Percentiles rank a stretch among this genome's conserved stretches.
Evolutionary conservation across 2,888 invertebrate species (phyloP).

Genomic region (Xiphydria camelus): DNA sequence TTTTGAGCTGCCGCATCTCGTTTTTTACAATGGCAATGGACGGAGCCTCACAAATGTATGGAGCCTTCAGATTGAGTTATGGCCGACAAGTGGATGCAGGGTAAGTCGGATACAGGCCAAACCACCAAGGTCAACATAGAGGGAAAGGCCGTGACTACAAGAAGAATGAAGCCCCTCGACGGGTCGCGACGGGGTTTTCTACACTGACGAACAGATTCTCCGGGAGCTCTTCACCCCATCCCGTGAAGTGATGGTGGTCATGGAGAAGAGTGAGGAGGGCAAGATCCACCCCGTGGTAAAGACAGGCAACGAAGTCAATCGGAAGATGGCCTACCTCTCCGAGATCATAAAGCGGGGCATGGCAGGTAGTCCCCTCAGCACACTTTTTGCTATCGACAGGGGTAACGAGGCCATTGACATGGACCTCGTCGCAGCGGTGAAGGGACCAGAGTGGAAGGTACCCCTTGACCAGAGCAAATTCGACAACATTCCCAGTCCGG

Average conservation of each 20-base stretch:
- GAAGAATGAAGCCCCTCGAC: not conserved
- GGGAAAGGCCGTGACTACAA: not conserved
- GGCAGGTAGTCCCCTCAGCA: not conserved
- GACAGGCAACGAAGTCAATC: constrained; percentile 4
- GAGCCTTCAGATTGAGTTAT: not conserved
- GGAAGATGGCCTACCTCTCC: constrained; percentile 13
- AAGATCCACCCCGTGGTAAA: constrained; percentile 15
- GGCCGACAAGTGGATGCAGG: constrained; percentile 3
- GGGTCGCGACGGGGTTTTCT: no score
- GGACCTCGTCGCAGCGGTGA: not conserved
- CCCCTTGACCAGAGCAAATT: not conserved
- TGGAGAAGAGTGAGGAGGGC: constrained; percentile 15
- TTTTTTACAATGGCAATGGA: no score
- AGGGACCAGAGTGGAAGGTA: not conserved
- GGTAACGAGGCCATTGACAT: constrained; percentile 8
- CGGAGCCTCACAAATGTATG: no score
- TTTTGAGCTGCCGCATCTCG: no score
- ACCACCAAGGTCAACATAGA: not conserved
- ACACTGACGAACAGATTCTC: no score
- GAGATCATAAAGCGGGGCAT: constrained; percentile 6
- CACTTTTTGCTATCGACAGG: constrained; percentile 6
- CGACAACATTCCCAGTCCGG: not conserved
- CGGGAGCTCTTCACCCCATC: not conserved
- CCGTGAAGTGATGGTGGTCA: not conserved
- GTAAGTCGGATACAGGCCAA: not conserved